Evolutionary conservation across 2,888 invertebrate genomes (phyloP), one percentile per base, ranked within the genome.

Genomic region (Camptogramma bilineatum): DNA sequence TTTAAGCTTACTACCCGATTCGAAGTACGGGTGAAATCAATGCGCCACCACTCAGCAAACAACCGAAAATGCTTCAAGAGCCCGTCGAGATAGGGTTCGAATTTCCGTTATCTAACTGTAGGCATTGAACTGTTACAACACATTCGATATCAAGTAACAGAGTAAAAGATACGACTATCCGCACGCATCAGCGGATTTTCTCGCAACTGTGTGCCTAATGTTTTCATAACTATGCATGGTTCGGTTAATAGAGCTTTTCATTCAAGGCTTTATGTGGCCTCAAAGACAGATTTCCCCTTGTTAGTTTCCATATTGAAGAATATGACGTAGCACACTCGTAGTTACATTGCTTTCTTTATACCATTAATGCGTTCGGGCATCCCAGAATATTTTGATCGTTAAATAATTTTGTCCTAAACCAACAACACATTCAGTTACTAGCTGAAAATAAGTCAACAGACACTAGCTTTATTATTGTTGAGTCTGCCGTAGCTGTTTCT

Each of bases 111-210:
- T 70, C 71, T 72, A 73, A 73, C 73, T 68, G 73, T 76, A 78
- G 73, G 73, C 77, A 80, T 76, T 77, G 80, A 81, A 82, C 79
- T 81, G 84, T 89, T 90, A 86, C 81, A 90, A 89, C 82, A 81
- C 78, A 80, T 83, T 79, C 75, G 82, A 82, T 88, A 89, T 91
- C 82, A 80, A 77, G 79, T 87, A 86, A 84, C 85, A 74, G 84
- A 80, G 87, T 87, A 90, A 90, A 82, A 80, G 86, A 87, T 88
- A 83, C 86, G 85, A 86, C 86, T 88, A 89, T 86, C 81, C 80
- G 71, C 83, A 87, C 88, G 88, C 89, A 84, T 79, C 82, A 81
- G 65, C 81, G 81, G 80, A 80, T 83, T 83, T 85, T 85, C 85
- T 80, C 83, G 83, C 79, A 73, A 74, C 74, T 74, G 73, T 68